Base-by-base conservation (phyloP, 2,113 vertebrate genomes). In the Argyrosomus japonicus region DNA sequence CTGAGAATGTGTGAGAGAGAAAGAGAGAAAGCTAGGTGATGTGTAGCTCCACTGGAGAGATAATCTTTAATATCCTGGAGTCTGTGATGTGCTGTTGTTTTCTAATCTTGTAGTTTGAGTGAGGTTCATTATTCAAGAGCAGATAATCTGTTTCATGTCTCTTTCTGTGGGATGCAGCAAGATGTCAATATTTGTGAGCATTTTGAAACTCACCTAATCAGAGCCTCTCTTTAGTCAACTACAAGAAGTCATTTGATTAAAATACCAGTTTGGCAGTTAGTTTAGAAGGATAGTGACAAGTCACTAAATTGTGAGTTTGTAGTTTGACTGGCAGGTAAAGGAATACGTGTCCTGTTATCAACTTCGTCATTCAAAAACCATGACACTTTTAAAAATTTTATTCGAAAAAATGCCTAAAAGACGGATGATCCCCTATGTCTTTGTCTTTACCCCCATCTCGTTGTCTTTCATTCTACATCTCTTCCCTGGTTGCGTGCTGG, bases 61-160 rank as follows among this genome's bases (percentile, higher is more conserved):
- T 83, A 84, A 83, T 68, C 77, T 73, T 65, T 83, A 77, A 83
- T 83, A 80, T 83, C 72, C 72, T 83, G 76, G 32, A 77, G 85
- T 76, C 68, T 87, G 77, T 73, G 76, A 80, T 83, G 54, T 68
- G n/a, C 60, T 68, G 47, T 68, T 79, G 71, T 76, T 68, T 77
- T 87, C 62, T 77, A 77, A 84, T 58, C 68, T 72, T 69, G 72
- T 48, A 73, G n/a, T 68, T 43, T 84, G 56, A 87, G 62, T 69
- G 50, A 68, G 47, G 69, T 63, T 77, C 57, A 67, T 68, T 68
- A 77, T 68, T 80, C 62, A 80, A 77, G 67, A 77, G 54, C 54
- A 62, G 48, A 73, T 73, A 50, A 57, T 79, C 29, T 62, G 56
- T 77, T 75, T 62, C 12, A 19, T 68, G 71, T 60, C 4, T 74